These are phyloP conservation scores for Hirudo medicinalis DNA, from an alignment of 1,140 invertebrate genomes.

Conservation along the genomic window DNA sequence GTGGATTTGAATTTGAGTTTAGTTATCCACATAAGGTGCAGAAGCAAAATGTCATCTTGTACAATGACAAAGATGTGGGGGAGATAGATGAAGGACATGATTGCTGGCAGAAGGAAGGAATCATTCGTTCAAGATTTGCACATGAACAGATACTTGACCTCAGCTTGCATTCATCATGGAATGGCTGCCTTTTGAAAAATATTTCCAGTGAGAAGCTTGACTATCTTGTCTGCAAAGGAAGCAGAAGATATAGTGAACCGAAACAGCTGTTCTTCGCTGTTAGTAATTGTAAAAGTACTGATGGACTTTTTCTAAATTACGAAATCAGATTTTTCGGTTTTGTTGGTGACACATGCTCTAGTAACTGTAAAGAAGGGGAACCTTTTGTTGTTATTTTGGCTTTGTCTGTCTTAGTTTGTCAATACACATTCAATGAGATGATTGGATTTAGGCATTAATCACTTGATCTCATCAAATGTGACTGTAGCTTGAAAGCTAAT, in stretches of 20 bases:
- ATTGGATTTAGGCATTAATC: too few relatives aligned
- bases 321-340: constrained; percentile 10
- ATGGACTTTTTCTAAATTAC: constrained; percentile 16
- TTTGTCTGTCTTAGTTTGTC: too few relatives aligned
- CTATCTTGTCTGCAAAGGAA: constrained; percentile 9
- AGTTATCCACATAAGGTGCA: constrained; percentile 19
- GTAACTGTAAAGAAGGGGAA: too few relatives aligned
- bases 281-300: constrained; percentile 19
- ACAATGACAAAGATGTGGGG: constrained; percentile 11
- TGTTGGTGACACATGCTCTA: background rate
- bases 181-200: constrained; percentile 20
- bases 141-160: constrained; percentile 17
- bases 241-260: constrained; percentile 11
- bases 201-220: background rate
- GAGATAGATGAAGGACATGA: constrained; percentile 7
- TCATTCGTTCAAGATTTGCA: constrained; percentile 10
- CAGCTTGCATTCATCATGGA: constrained; percentile 18
- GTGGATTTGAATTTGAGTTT: constrained; percentile 17
- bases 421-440: too few relatives aligned
- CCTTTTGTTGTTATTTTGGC: too few relatives aligned
- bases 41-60: constrained; percentile 13
- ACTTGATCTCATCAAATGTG: too few relatives aligned
- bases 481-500: too few relatives aligned
- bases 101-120: constrained; percentile 20
- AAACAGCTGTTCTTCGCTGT: constrained; percentile 9